Percentiles rank a stretch among this genome's conserved stretches.
Conservation (phyloP, 2,113 vertebrate species). For the Hemibagrus wyckioides region DNA sequence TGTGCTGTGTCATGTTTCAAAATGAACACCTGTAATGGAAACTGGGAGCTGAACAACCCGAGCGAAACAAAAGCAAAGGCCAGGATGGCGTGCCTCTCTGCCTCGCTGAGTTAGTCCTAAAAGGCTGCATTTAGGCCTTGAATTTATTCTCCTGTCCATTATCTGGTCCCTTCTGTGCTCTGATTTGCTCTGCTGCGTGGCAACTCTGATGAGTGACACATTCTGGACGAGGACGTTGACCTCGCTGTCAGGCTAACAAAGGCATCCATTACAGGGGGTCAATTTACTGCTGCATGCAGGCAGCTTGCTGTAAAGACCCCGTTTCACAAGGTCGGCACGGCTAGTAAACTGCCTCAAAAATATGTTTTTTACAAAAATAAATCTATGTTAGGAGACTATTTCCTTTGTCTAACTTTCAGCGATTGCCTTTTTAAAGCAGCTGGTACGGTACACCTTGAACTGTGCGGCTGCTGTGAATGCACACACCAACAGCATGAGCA, state of each 20-base stretch:
- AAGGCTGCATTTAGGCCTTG: constrained; percentile 38
- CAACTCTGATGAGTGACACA: constrained; percentile 32
- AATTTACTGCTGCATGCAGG: constrained; percentile 35
- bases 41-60: constrained; percentile 36
- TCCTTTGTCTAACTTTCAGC: background rate
- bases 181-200: constrained; percentile 3
- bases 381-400: background rate
- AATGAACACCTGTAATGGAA: constrained; percentile 42
- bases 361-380: background rate
- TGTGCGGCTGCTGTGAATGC: background rate
- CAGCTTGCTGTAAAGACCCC: constrained; percentile 19
- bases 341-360: constrained; percentile 29
- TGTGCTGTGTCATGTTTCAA: constrained; percentile 39
- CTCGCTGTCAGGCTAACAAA: constrained; percentile 43
- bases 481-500: background rate
- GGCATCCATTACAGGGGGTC: constrained; percentile 27
- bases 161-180: constrained; percentile 9
- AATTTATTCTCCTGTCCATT: constrained; percentile 47
- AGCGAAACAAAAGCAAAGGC: constrained; percentile 46
- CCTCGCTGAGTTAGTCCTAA: constrained; percentile 22
- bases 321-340: constrained; percentile 27
- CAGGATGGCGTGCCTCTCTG: background rate
- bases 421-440: background rate
- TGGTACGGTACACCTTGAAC: constrained; percentile 11
- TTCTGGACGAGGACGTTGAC: constrained; percentile 43